phyloP scores from a whole-genome alignment of 2,888 invertebrate species.

The Polydrusus pterygomalis region DNA sequence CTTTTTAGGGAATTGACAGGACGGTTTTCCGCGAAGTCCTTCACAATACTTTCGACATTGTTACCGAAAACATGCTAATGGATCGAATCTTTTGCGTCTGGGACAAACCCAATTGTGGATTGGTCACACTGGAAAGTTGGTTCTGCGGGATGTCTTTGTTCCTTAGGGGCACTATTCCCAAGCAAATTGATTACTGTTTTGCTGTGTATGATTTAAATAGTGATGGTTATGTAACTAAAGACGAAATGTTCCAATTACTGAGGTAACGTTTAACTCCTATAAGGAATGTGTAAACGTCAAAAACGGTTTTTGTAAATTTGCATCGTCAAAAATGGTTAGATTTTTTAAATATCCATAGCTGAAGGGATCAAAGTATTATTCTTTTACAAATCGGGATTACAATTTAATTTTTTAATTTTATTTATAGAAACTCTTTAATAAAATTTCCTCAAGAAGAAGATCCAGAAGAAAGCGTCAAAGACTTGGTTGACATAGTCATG shows the following conservation, averaged over 20 bases:
- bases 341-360: too few relatives aligned
- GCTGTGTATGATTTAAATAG: slow-evolving; percentile 82
- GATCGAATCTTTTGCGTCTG: slow-evolving; percentile 80
- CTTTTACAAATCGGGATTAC: too few relatives aligned
- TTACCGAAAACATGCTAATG: slow-evolving; percentile 82
- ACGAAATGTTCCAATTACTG: slow-evolving; percentile 84
- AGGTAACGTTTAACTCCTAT: slow-evolving; percentile 61
- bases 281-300: neutral
- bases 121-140: slow-evolving; percentile 76
- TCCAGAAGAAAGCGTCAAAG: slow-evolving; percentile 82
- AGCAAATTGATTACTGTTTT: slow-evolving; percentile 81
- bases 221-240: slow-evolving; percentile 82
- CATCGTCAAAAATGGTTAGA: too few relatives aligned
- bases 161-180: slow-evolving; percentile 78
- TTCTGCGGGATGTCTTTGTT: slow-evolving; percentile 81
- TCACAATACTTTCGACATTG: slow-evolving; percentile 80
- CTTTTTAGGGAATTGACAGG: slow-evolving; percentile 71
- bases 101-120: slow-evolving; percentile 75
- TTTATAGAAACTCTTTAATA: slow-evolving; percentile 75
- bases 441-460: slow-evolving; percentile 84
- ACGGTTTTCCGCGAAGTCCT: slow-evolving; percentile 79
- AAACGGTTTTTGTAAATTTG: neutral
- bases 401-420: neutral
- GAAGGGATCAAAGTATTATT: too few relatives aligned
- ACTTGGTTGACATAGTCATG: slow-evolving; percentile 82